Base-by-base conservation (phyloP, 2,888 invertebrate species). In the Bimastos eiseni region DNA sequence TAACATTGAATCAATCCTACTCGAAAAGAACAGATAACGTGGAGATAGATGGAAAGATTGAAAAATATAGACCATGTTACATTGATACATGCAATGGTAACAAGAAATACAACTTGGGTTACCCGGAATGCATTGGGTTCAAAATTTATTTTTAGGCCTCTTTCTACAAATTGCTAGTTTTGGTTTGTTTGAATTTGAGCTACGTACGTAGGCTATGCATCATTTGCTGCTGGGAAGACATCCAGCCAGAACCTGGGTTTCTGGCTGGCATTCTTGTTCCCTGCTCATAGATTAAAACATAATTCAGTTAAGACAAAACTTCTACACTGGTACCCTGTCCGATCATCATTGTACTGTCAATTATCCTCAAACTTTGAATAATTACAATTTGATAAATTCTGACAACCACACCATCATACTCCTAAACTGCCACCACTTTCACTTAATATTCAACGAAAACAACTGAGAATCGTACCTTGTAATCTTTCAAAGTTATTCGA, bases 401-500 rank as follows among this genome's bases (percentile, higher is more conserved):
- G 55, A 30, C 55, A 55, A 30, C 8, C 5, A 30, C 24, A 55
- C 55, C 55, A 24, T 5, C 0, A 13, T 30, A 55, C 13, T 55
- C 30, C 55, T 55, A 30, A 55, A 30, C 4, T 30, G 30, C 55
- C 55, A 55, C 55, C 30, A 30, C 55, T 84, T 84, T 33, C 84
- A 33, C 84, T 8, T 34, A 36, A 36, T 34, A 33, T 84, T 34
- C 15, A 36, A 84, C 2, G 33, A 84, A 19, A 84, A 83, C 13
- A 83, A 34, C 84, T 36, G 34, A 86, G 24, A 17, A 36, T 36
- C 36, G 36, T 55, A 89, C 89, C 89, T 89, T 44, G 34, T 89
- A 89, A 70, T 37, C 89, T 37, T 44, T 89, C 33, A 89, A 33
- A 37, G 55, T 55, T 34, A 89, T 30, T 89, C 44, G 55, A 44